These are phyloP conservation scores for Rhyzopertha dominica DNA, from an alignment of 1,140 invertebrate genomes.

Conservation along the genomic window DNA sequence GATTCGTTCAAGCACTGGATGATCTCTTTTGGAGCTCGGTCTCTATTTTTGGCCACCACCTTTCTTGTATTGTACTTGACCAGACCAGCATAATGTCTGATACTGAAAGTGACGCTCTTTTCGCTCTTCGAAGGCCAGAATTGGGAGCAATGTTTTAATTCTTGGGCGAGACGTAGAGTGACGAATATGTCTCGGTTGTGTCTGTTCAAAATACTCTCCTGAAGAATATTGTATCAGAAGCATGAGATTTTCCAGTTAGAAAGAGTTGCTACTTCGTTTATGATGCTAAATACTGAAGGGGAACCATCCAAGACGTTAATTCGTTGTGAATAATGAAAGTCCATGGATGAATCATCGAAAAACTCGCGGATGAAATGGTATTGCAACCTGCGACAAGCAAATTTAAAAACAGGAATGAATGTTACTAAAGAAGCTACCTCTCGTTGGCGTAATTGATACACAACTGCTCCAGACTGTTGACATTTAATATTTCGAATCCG, in stretches of 20 bases:
- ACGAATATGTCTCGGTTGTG: constrained; percentile 22
- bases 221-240: background rate
- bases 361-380: constrained; percentile 51
- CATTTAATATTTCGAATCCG: constrained; percentile 71
- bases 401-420: too few relatives aligned
- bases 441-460: constrained; percentile 75
- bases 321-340: constrained; percentile 13
- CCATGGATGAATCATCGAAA: constrained; percentile 14
- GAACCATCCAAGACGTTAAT: constrained; percentile 23
- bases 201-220: constrained; percentile 25
- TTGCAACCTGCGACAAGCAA: too few relatives aligned
- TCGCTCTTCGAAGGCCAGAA: constrained; percentile 17
- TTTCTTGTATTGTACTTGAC: constrained; percentile 21
- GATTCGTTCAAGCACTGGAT: constrained; percentile 18
- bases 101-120: constrained; percentile 16
- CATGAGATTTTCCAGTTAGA: background rate
- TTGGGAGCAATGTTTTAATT: constrained; percentile 12
- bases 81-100: constrained; percentile 24
- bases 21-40: constrained; percentile 25
- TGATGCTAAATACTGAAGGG: constrained; percentile 24
- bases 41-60: constrained; percentile 25
- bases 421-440: constrained; percentile 8
- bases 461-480: constrained; percentile 69
- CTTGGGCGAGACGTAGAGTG: constrained; percentile 11
- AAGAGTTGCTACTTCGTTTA: constrained; percentile 20